Base-by-base conservation (phyloP, 2,797 vertebrate genomes). In the Limosa lapponica region DNA sequence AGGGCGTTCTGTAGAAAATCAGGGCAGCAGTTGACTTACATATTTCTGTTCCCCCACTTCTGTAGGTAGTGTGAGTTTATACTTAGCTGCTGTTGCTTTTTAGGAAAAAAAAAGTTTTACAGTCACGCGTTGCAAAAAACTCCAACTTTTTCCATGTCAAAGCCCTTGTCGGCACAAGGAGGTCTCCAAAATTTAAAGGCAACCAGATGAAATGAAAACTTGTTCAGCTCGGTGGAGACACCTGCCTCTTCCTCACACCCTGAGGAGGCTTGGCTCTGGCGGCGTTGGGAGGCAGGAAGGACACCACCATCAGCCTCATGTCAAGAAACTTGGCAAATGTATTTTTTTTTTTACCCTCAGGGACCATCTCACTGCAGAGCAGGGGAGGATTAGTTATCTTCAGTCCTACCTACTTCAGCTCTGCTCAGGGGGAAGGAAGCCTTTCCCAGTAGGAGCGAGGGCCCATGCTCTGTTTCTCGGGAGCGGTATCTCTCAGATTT, bases 61-160 rank as follows among this genome's bases (percentile, higher is more conserved):
- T 55, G 82, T 81, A 73, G 87, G 82, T 17, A 69, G 49, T 73
- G 79, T 59, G 65, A 87, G 87, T 62, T 90, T 83, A 81, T 69
- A 69, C 66, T 57, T 59, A 70, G 90, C 77, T 86, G 74, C 92
- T 70, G 46, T 34, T 78, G 58, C 67, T 82, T 49, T n/a, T 39
- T 15, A 7, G 8, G 48, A 7, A 58, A 51, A 54, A 51, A 10
- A 25, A 44, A 70, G 18, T 70, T 78, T 72, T 41, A 8, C 37
- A 78, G 70, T 51, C 79, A 82, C 16, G 10, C 18, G 1, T 41
- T 78, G 58, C 51, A 34, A 13, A 51, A 28, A 27, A 62, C 30
- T 43, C 34, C 17, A 11, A 43, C 20, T 86, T 66, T 11, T 13
- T 25, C 39, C 62, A 5, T 22, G 48, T 58, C 86, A 41, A 15